Conservation (phyloP, 1,140 invertebrate genomes). For the honey bee (Apis mellifera) region Amel_HAv3.1 CM009942.2:10316501-10317000, state of each 20-base stretch:
- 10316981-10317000: background rate
- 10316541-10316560: background rate
- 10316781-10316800: too few relatives aligned
- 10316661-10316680: background rate
- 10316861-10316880: background rate
- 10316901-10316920: background rate
- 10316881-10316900: background rate
- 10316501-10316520: background rate
- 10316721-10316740: background rate
- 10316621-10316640: background rate
- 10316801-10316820: background rate
- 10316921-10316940: background rate
- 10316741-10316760: background rate
- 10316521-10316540: background rate
- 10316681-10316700: background rate
- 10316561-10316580: constrained; percentile 19
- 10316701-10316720: background rate
- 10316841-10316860: background rate
- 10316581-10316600: constrained; percentile 33
- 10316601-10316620: constrained; percentile 32
- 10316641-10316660: background rate
- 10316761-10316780: background rate
- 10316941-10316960: background rate
- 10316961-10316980: background rate
- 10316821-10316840: background rate